A percentile compares a stretch with the other conserved stretches of the same genome.
Conservation (phyloP, 2,888 invertebrate genomes). For the Ommatoiulus sabulosus region DNA sequence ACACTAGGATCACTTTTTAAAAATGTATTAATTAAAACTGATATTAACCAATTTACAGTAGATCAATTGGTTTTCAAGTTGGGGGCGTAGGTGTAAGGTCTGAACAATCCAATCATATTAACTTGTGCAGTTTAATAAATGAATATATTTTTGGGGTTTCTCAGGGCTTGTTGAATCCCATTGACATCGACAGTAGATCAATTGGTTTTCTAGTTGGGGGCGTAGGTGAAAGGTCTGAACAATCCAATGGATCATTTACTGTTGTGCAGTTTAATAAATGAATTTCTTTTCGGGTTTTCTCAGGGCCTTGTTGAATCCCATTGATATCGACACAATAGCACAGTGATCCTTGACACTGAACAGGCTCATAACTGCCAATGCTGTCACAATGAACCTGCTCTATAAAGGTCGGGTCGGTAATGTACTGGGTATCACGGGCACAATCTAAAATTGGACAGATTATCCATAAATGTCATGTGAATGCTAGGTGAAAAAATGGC, state of each 20-base stretch:
- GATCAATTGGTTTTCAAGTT: too few relatives aligned
- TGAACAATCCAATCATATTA: too few relatives aligned
- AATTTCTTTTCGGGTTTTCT: background rate
- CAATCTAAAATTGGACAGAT: conserved; percentile 71
- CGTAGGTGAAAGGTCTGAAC: background rate
- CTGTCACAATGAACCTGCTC: conserved; percentile 23
- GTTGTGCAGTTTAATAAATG: background rate
- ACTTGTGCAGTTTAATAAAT: too few relatives aligned
- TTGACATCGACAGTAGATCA: too few relatives aligned
- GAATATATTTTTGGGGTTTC: background rate
- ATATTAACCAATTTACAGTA: too few relatives aligned
- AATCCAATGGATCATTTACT: background rate
- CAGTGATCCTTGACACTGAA: conserved; percentile 50
- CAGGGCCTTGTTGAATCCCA: conserved; percentile 42
- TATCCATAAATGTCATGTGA: background rate
- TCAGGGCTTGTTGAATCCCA: conserved; percentile 42
- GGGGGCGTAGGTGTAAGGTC: too few relatives aligned
- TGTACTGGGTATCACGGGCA: conserved; percentile 67
- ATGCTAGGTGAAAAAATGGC: background rate
- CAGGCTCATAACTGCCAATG: background rate
- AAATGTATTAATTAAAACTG: too few relatives aligned
- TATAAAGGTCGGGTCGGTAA: conserved; percentile 35
- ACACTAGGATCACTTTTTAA: too few relatives aligned
- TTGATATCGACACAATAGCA: conserved; percentile 52
- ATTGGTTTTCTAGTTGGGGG: too few relatives aligned